Evolutionary conservation across 2,888 invertebrate species (phyloP).

Genomic region (Mesochorus sp.): DNA sequence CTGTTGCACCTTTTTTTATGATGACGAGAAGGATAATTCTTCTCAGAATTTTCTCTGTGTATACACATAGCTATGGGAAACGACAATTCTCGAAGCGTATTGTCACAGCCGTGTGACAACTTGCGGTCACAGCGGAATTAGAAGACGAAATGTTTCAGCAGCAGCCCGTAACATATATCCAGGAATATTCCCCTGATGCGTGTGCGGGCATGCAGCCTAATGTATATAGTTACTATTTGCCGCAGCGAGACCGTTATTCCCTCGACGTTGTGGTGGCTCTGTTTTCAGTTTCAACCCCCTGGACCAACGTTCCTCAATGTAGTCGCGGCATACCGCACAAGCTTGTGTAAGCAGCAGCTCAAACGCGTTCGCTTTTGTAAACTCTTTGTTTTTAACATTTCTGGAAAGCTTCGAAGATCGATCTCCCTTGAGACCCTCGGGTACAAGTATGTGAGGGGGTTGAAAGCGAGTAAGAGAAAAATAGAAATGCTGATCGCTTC

Average conservation of each 20-base stretch:
- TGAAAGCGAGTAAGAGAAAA: no score
- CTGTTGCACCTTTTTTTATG: no score
- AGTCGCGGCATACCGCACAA: constrained; percentile 25
- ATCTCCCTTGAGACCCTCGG: no score
- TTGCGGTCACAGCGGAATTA: constrained; percentile 30
- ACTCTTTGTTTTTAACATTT: background rate
- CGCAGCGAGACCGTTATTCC: constrained; percentile 26
- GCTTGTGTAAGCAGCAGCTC: no score
- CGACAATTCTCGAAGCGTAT: constrained; percentile 29
- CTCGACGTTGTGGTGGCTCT: constrained; percentile 29
- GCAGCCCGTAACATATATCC: constrained; percentile 14
- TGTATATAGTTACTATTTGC: constrained; percentile 32
- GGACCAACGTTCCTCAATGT: constrained; percentile 16
- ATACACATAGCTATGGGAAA: background rate
- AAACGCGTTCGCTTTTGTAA: background rate
- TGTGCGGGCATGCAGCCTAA: background rate
- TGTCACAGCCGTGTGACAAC: constrained; percentile 43
- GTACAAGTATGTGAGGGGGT: no score
- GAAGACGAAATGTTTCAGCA: constrained; percentile 38
- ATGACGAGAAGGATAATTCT: background rate
- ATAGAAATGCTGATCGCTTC: no score
- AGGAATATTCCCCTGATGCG: constrained; percentile 12
- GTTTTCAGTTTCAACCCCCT: constrained; percentile 36
- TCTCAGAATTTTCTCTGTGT: background rate
- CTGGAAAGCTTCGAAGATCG: no score